A percentile compares a stretch with the other conserved stretches of the same genome.
These are phyloP conservation scores for Istiophorus platypterus DNA, from an alignment of 2,113 vertebrate species.

Conservation along the genomic window DNA sequence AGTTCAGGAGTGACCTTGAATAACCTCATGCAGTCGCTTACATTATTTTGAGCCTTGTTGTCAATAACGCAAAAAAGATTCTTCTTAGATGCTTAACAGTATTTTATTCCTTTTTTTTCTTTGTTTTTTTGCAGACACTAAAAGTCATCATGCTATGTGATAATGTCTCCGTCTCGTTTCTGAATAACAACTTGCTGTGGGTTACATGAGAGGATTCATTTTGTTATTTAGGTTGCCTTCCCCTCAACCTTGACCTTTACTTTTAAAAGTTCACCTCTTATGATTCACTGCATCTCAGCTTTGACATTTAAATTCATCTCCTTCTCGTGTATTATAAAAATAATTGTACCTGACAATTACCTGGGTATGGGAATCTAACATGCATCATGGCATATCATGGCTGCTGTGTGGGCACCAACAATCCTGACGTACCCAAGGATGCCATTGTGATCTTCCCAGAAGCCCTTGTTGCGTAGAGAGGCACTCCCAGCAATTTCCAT, in stretches of 20 bases:
- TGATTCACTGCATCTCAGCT: conserved; percentile 62
- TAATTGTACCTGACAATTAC: conserved; percentile 14
- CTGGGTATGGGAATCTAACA: conserved; percentile 18
- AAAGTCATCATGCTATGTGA: background rate
- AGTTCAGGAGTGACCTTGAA: background rate
- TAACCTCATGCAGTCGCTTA: background rate
- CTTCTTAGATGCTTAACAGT: background rate
- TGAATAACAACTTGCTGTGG: background rate
- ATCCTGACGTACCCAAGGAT: background rate
- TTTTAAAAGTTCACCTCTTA: conserved; percentile 23
- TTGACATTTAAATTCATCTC: conserved; percentile 56
- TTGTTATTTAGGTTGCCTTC: conserved; percentile 9
- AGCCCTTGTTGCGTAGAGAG: conserved; percentile 33
- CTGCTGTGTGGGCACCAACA: conserved; percentile 31
- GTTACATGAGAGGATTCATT: background rate
- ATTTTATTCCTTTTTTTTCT: background rate
- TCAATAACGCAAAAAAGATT: background rate
- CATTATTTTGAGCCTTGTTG: too few species aligned
- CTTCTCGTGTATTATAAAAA: conserved; percentile 53
- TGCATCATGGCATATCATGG: conserved; percentile 3
- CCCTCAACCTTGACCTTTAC: conserved; percentile 41
- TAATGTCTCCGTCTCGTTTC: background rate
- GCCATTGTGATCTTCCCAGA: conserved; percentile 63
- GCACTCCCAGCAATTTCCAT: conserved; percentile 59
- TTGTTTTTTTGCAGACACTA: background rate